These are phyloP conservation scores for Yponomeuta plumbellus DNA, from an alignment of 2,888 invertebrate species.

Conservation along the genomic window DNA sequence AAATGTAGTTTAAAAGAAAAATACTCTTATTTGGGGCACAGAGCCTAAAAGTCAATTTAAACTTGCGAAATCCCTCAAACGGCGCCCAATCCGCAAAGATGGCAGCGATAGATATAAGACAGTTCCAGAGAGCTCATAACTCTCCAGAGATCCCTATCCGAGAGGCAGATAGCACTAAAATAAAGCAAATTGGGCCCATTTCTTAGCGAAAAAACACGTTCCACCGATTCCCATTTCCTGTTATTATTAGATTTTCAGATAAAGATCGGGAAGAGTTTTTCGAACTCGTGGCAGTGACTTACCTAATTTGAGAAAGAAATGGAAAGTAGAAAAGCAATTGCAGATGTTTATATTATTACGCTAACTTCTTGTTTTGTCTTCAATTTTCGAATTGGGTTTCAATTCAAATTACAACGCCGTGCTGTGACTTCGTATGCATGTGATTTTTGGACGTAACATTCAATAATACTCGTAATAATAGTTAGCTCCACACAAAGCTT, in stretches of 20 bases:
- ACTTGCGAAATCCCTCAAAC: conserved; percentile 40
- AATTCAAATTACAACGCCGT: too few species aligned
- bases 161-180: conserved; percentile 59
- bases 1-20: too few species aligned
- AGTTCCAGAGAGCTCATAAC: conserved; percentile 55
- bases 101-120: conserved; percentile 1
- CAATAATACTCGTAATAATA: too few species aligned
- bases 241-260: neutral
- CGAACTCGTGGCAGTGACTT: neutral
- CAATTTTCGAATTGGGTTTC: too few species aligned
- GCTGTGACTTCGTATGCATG: too few species aligned
- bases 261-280: neutral
- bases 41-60: conserved; percentile 16
- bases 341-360: neutral
- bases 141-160: conserved; percentile 47
- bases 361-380: neutral
- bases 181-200: conserved; percentile 64
- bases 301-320: neutral
- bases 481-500: too few species aligned
- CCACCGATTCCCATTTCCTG: neutral
- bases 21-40: neutral
- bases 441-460: too few species aligned
- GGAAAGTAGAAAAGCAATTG: neutral
- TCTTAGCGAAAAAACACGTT: conserved; percentile 30
- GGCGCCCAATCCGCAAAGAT: conserved; percentile 38